Evolutionary conservation across 2,797 vertebrate genomes (phyloP), one percentile per base, ranked within the genome.

Genomic region (Neosilurus mollespiculum): DNA sequence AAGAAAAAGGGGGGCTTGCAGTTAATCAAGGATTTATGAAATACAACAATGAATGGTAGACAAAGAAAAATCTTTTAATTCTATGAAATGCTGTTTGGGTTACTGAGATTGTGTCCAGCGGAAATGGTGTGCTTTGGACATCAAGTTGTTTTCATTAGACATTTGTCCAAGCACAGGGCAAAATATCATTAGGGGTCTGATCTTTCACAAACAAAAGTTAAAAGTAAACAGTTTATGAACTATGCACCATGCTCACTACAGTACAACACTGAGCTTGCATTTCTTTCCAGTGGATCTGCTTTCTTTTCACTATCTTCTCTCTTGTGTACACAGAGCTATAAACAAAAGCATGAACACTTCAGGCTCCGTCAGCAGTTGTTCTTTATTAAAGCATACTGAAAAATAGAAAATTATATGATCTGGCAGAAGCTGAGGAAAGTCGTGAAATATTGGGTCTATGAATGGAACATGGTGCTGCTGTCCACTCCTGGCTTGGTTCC

Each of bases 361-460:
- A 66, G 81, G 16, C 62, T 49, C 54, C 88, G 84, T 89, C 91
- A 90, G 90, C 85, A 85, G 49, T 89, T 89, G 89, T 89, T 89
- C 92, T 92, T 93, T 91, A 93, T 93, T 90, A 90, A 91, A 84
- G 88, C 87, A 89, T 77, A 62, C 83, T 66, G 83, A 92, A 92
- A 90, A 92, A 93, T 92, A 93, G 90, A 90, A 91, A 87, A 92
- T 93, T 92, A 92, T 93, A 93, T 84, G 91, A 91, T 91, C 93
- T 94, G 92, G 93, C 92, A 87, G 80, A 16, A 70, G 82, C 6
- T 4, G 86, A 88, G 91, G 90, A 94, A 85, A 94, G 92, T 91
- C 90, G 88, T 92, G 93, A 93, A 94, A 93, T 91, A 93, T 94
- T 94, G 93, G 94, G 94, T 80, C 89, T 77, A 88, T 87, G 91